A percentile compares a stretch with the other conserved stretches of the same genome.
phyloP scores from a whole-genome alignment of 2,113 vertebrate species.

The Myocastor coypus region DNA sequence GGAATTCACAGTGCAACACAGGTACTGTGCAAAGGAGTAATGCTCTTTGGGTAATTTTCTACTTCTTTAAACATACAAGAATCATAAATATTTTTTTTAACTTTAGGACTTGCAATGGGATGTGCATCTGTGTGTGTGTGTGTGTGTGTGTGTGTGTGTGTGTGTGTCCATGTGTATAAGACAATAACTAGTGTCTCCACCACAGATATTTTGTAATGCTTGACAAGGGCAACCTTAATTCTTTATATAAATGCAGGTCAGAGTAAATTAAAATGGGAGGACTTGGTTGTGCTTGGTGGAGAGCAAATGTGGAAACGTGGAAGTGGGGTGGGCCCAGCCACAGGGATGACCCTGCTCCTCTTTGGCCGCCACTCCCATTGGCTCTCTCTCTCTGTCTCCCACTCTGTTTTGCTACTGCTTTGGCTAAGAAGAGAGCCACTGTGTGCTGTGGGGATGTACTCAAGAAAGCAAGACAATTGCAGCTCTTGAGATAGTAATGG shows the following conservation, averaged over 20 bases:
- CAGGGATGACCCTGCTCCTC: background rate
- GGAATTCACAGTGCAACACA: background rate
- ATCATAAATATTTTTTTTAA: background rate
- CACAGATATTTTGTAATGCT: constrained; percentile 3
- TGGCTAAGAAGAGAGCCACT: constrained; percentile 58
- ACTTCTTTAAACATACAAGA: constrained; percentile 24
- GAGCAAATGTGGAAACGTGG: background rate
- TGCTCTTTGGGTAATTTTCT: background rate
- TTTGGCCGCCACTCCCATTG: background rate
- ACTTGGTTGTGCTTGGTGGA: constrained; percentile 51
- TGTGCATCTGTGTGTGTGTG: background rate
- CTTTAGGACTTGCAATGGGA: background rate
- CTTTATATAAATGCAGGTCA: constrained; percentile 66
- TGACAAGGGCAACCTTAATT: constrained; percentile 62
- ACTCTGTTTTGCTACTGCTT: constrained; percentile 58
- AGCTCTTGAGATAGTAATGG: constrained; percentile 44
- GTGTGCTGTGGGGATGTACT: constrained; percentile 22
- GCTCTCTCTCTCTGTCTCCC: constrained; percentile 55
- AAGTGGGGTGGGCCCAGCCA: background rate
- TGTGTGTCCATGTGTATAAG: background rate
- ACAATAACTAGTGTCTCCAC: constrained; percentile 56
- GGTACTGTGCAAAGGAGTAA: background rate
- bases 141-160: background rate
- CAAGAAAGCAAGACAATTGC: constrained; percentile 55
- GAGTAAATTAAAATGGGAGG: constrained; percentile 52